A percentile compares a stretch with the other conserved stretches of the same genome.
Evolutionary conservation across 2,113 vertebrate genomes (phyloP).

Genomic region (Cygnus atratus): DNA sequence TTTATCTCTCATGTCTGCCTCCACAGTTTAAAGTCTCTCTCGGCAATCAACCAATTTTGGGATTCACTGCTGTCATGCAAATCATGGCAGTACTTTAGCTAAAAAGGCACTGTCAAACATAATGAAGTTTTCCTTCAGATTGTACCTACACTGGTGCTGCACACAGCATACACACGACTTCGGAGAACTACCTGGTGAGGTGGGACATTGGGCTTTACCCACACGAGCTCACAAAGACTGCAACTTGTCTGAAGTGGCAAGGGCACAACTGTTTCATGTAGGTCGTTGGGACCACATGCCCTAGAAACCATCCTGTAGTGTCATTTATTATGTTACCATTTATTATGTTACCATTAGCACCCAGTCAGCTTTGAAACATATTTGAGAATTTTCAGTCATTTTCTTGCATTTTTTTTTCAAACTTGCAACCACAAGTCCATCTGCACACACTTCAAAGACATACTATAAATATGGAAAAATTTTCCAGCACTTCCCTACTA

Average conservation of each 20-base stretch:
- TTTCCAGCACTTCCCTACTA: neutral
- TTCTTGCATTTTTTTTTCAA: neutral
- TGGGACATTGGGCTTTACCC: neutral
- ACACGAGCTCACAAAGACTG: neutral
- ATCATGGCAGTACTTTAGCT: constrained; percentile 16
- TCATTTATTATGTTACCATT: neutral
- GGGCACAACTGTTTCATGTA: neutral
- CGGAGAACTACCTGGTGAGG: neutral
- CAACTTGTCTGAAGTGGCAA: neutral
- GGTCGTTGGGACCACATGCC: neutral
- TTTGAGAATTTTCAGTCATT: neutral
- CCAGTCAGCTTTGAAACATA: neutral
- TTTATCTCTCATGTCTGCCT: constrained; percentile 27
- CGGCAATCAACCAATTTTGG: constrained; percentile 41
- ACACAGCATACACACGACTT: accelerated
- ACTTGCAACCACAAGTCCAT: neutral
- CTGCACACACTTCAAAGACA: neutral
- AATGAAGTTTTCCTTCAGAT: neutral
- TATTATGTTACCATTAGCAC: neutral
- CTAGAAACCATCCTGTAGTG: neutral
- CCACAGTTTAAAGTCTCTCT: constrained; percentile 21
- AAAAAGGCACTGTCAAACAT: constrained; percentile 35
- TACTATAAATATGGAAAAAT: neutral
- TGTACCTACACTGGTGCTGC: neutral
- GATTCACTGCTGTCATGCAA: constrained; percentile 53